A percentile compares a stretch with the other conserved stretches of the same genome.
Evolutionary conservation across 2,797 vertebrate genomes (phyloP).

Genomic region (Acomys russatus): DNA sequence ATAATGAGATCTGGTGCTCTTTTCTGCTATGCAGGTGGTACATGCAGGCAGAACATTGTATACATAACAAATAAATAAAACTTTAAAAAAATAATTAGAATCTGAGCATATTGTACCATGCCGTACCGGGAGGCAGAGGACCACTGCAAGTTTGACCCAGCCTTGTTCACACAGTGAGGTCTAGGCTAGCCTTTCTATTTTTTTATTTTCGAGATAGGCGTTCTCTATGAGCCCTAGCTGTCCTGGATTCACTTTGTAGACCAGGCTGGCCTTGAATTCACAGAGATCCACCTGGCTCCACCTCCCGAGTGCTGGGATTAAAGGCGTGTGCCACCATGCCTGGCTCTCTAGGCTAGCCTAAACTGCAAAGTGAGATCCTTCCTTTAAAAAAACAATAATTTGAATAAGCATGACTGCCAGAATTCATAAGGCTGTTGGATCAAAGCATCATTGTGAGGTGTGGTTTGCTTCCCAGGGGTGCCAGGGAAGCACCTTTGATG

Average conservation of each 20-base stretch:
- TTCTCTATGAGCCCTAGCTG: no score
- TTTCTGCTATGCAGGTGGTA: no score
- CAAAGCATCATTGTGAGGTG: neutral
- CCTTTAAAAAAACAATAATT: neutral
- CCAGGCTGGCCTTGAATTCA: no score
- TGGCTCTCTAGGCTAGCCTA: neutral
- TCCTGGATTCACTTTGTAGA: no score
- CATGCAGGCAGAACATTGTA: no score
- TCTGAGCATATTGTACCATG: neutral
- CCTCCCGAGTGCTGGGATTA: no score
- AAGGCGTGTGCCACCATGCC: no score
- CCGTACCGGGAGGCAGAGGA: neutral
- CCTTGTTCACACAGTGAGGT: neutral
- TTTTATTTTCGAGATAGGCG: no score
- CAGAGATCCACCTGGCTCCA: no score
- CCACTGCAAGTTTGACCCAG: neutral
- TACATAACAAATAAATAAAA: no score
- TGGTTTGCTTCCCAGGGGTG: neutral
- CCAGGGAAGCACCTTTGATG: neutral
- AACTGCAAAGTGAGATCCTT: neutral
- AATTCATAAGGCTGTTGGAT: neutral
- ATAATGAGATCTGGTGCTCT: no score
- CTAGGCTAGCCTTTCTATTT: no score
- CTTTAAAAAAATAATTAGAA: neutral
- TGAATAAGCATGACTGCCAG: neutral